Conservation (phyloP, 2,888 invertebrate genomes). For the Masnerella sp. region DNA sequence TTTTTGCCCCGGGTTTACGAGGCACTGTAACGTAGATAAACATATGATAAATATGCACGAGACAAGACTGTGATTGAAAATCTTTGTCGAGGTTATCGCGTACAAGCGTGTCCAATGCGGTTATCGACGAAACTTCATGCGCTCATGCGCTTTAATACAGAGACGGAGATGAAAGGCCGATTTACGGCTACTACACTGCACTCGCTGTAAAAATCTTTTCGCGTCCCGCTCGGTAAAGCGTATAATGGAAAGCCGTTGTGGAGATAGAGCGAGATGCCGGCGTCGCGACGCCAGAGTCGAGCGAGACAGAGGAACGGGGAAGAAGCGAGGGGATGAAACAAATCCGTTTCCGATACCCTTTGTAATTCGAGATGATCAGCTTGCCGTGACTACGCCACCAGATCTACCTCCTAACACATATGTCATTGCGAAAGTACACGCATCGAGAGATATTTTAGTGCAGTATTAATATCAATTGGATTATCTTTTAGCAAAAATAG, state of each 20-base stretch:
- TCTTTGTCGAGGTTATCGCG: conserved; percentile 58
- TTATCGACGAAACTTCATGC: conserved; percentile 62
- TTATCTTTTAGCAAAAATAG: too few relatives aligned
- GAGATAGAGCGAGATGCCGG: conserved; percentile 41
- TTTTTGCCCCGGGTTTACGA: conserved; percentile 16
- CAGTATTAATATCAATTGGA: too few relatives aligned
- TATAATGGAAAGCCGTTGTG: conserved; percentile 60
- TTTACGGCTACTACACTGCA: conserved; percentile 60
- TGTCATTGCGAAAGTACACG: conserved; percentile 41
- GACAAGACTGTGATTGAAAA: conserved; percentile 58
- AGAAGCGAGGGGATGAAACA: conserved; percentile 58
- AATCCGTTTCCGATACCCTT: conserved; percentile 71
- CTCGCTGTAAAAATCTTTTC: conserved; percentile 63
- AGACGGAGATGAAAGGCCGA: conserved; percentile 61
- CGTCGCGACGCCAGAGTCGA: conserved; percentile 21
- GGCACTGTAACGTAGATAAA: conserved; percentile 18
- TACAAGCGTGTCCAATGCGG: conserved; percentile 59
- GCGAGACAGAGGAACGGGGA: conserved; percentile 30
- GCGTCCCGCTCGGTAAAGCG: conserved; percentile 57
- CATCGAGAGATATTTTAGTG: too few relatives aligned
- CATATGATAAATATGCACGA: conserved; percentile 43
- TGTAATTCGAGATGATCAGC: conserved; percentile 78
- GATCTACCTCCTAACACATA: conserved; percentile 56
- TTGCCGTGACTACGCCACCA: conserved; percentile 64
- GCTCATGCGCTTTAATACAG: conserved; percentile 63